These are phyloP conservation scores for Gibbula magus DNA, from an alignment of 2,888 invertebrate species.

Conservation along the genomic window DNA sequence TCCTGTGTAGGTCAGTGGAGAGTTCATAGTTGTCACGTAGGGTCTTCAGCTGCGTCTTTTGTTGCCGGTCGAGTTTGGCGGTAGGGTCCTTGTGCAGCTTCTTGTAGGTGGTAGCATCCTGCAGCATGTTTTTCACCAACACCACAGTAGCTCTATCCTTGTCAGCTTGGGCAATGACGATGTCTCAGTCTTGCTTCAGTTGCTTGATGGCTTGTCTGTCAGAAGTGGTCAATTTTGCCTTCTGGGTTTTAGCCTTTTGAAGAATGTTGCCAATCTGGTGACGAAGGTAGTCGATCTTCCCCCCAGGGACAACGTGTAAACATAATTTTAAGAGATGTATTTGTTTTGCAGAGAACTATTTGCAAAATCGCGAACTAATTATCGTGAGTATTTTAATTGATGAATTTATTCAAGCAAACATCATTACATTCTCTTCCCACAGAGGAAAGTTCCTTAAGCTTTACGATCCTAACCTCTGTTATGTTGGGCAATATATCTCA, in stretches of 20 bases:
- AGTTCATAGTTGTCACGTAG: no score
- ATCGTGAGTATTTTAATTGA: no score
- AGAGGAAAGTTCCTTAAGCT: no score
- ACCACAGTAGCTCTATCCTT: background rate
- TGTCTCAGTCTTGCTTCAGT: background rate
- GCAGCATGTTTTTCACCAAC: background rate
- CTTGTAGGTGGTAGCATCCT: background rate
- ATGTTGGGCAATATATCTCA: no score
- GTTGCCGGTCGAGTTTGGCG: background rate
- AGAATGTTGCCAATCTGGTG: background rate
- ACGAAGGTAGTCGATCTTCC: background rate
- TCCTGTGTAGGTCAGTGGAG: no score
- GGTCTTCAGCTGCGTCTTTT: background rate
- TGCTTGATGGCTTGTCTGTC: background rate
- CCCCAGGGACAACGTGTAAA: background rate
- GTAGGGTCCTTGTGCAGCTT: background rate
- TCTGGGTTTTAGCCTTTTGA: background rate
- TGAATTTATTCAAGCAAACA: no score
- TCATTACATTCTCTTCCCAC: no score
- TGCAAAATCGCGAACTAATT: no score
- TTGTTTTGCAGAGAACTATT: no score
- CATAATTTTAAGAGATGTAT: no score
- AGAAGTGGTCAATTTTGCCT: background rate
- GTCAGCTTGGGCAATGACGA: background rate
- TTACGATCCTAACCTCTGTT: no score